These are phyloP conservation scores for Apodemia duryi DNA, from an alignment of 2,888 invertebrate genomes.

Conservation along the genomic window DNA sequence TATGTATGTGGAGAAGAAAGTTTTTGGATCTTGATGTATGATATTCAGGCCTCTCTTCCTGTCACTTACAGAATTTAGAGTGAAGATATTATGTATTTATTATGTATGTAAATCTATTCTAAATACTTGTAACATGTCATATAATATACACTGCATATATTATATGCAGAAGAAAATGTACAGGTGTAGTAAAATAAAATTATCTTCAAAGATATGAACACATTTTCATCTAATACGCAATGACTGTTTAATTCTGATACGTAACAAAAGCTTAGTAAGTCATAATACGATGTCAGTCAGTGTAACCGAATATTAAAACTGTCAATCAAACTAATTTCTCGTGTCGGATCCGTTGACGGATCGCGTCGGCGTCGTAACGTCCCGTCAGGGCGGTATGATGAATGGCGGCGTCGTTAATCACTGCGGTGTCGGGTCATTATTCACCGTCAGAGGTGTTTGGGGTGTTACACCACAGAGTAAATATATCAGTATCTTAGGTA, in stretches of 20 bases:
- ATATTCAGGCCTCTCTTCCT: too few species aligned
- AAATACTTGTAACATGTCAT: too few species aligned
- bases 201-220: background rate
- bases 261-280: conserved; percentile 16
- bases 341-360: conserved; percentile 39
- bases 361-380: conserved; percentile 39
- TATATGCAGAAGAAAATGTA: too few species aligned
- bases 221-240: background rate
- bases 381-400: conserved; percentile 38
- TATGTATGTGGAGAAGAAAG: too few species aligned
- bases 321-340: conserved; percentile 44
- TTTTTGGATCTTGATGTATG: too few species aligned
- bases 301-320: conserved; percentile 38
- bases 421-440: conserved; percentile 49
- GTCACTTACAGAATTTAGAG: too few species aligned
- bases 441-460: conserved; percentile 44
- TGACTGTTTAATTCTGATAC: conserved; percentile 19
- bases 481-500: conserved; percentile 12
- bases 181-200: too few species aligned
- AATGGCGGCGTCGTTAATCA: conserved; percentile 57
- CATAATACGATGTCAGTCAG: conserved; percentile 19
- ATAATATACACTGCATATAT: background rate
- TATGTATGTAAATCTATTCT: too few species aligned
- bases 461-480: conserved; percentile 31
- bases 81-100: too few species aligned